phyloP scores from a whole-genome alignment of 2,797 vertebrate species.

The Cichlasoma orientale region DNA sequence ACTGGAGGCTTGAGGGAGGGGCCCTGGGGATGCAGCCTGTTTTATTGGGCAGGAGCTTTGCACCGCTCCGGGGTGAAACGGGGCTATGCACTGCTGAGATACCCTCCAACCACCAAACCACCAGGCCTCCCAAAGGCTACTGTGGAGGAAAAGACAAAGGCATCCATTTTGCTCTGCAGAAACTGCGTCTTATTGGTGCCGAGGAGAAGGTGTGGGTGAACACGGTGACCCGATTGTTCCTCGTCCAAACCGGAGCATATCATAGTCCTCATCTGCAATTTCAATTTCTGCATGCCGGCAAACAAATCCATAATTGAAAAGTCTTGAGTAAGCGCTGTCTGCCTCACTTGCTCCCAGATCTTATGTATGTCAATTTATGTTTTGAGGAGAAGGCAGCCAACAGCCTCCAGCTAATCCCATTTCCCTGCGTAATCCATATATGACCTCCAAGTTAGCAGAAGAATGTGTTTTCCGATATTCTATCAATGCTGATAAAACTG shows the following conservation, averaged over 20 bases:
- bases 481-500: conserved; percentile 69
- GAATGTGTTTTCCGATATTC: conserved; percentile 72
- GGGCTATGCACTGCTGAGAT: conserved; percentile 77
- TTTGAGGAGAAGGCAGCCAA: conserved; percentile 53
- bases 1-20: conserved; percentile 83
- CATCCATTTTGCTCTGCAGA: conserved; percentile 53
- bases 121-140: conserved; percentile 60
- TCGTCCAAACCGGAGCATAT: conserved; percentile 24
- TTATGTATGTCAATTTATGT: conserved; percentile 70
- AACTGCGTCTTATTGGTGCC: conserved; percentile 32
- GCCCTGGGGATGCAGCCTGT: conserved; percentile 81
- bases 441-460: conserved; percentile 63
- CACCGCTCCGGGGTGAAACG: conserved; percentile 78
- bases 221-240: conserved; percentile 43
- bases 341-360: conserved; percentile 40
- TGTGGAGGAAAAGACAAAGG: conserved; percentile 69
- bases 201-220: conserved; percentile 48
- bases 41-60: conserved; percentile 85
- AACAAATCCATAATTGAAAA: conserved; percentile 72
- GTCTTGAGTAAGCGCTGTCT: conserved; percentile 43
- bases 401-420: conserved; percentile 68
- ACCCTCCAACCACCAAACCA: conserved; percentile 75
- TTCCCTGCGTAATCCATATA: conserved; percentile 71
- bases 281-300: conserved; percentile 53
- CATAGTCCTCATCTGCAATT: conserved; percentile 63